phyloP scores from a whole-genome alignment of 2,113 vertebrate species.

The Gavia stellata region DNA sequence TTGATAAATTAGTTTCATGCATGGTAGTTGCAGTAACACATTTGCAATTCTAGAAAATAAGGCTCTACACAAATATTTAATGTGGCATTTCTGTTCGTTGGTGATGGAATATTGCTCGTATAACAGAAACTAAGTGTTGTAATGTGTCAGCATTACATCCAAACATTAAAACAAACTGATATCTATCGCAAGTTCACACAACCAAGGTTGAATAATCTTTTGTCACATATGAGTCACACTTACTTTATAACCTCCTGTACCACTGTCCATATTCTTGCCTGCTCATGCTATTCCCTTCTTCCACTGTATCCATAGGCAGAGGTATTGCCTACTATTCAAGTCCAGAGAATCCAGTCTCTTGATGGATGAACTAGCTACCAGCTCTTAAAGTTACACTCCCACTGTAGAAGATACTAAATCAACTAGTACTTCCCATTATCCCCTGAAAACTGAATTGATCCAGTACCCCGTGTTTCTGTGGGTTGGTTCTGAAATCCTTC shows the following conservation, averaged over 20 bases:
- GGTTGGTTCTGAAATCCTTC: not conserved
- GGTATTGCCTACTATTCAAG: not conserved
- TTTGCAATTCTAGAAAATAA: not conserved
- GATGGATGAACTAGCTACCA: not conserved
- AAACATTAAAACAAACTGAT: not conserved
- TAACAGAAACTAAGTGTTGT: not conserved
- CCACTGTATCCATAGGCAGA: not conserved
- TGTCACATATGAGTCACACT: not conserved
- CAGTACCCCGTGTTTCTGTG: not conserved
- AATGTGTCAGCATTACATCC: not conserved
- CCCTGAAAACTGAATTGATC: not conserved
- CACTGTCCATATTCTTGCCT: not conserved
- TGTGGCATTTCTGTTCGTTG: not conserved
- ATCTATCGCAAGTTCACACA: not conserved
- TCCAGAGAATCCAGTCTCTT: not conserved
- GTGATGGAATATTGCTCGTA: not conserved
- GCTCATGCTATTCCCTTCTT: not conserved
- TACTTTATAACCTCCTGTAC: not conserved
- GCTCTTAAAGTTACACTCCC: not conserved
- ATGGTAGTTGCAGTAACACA: not conserved
- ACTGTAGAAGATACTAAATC: not conserved
- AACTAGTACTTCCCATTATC: not conserved
- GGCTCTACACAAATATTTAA: not conserved
- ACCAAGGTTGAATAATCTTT: not conserved
- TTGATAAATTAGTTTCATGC: not conserved